These are phyloP conservation scores for Diplodus sargus DNA, from an alignment of 2,797 vertebrate species.

Conservation along the genomic window DNA sequence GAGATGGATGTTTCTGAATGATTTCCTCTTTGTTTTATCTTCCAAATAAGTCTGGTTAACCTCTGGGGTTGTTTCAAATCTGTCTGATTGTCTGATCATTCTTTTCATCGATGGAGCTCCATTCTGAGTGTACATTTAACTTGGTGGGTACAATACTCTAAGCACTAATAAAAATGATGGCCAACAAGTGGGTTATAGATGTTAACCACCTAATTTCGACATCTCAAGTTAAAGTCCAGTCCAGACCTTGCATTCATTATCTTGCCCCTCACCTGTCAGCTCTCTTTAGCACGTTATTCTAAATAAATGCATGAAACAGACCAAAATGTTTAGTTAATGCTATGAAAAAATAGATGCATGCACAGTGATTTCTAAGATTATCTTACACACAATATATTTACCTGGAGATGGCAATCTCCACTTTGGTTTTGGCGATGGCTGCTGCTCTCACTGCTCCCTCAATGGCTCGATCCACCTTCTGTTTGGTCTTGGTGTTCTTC, in stretches of 20 bases:
- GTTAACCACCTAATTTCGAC: no score
- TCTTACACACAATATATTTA: slow-evolving; percentile 64
- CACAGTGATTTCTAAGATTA: background rate
- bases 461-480: slow-evolving; percentile 95
- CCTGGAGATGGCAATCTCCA: slow-evolving; percentile 97
- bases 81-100: background rate
- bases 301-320: background rate
- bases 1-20: background rate
- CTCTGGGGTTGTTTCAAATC: background rate
- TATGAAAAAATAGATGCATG: background rate
- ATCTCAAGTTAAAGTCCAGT: background rate
- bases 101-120: background rate
- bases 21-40: background rate
- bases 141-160: background rate
- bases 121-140: background rate
- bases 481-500: slow-evolving; percentile 94
- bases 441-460: slow-evolving; percentile 93
- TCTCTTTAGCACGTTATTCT: background rate
- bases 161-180: background rate
- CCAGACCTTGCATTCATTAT: background rate
- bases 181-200: background rate
- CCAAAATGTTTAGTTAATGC: background rate
- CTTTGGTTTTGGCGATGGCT: slow-evolving; percentile 95
- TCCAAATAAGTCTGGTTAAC: background rate
- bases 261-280: background rate